Base-by-base conservation (phyloP, 1,140 invertebrate genomes). In the Bombus terrestris region DNA sequence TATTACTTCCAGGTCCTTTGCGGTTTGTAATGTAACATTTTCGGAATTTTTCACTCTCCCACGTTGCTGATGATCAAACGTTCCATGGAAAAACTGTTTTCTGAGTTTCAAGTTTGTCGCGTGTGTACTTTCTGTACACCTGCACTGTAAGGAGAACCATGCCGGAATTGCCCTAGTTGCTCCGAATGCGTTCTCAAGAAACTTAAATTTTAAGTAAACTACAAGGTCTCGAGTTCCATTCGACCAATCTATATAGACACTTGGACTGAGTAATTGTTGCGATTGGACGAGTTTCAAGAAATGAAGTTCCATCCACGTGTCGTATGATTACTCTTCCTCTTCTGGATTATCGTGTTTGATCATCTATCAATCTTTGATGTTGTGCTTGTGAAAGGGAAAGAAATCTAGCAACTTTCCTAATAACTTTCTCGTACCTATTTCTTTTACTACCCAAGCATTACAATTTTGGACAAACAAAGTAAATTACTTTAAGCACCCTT, bases 131-230 rank as follows among this genome's bases (percentile, higher is more conserved):
- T n/a, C 22, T 13, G 28, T 13, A 22, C 22, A 35, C 6, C 39
- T 77, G 9, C 35, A 71, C 64, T 37, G 1, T 22, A 13, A 37
- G n/a, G n/a, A 53, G 25, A 22, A 22, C 10, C 28, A 15, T 64
- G 64, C 1, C 37, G 8, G 47, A 78, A 53, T 77, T 69, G 74
- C 15, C 12, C 0, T 8, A 64, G 39, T 82, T 37, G 39, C 57
- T 10, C 9, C n/a, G 57, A 8, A 59, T 28, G 41, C 47, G 74
- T 57, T 35, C 47, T 78, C 82, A 3, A 53, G 74, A 43, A 43
- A 8, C 3, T 57, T 8, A 78, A 71, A 78, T 78, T 83, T 83
- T 83, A 78, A 83, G 78, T 71, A 78, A 83, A 59, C n/a, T 25
- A n/a, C 47, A 6, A 43, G 1, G 0, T 6, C 3, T 22, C 10